A percentile compares a stretch with the other conserved stretches of the same genome.
Evolutionary conservation across 2,797 vertebrate species (phyloP).

Genomic region (Malacoctenus gilli): DNA sequence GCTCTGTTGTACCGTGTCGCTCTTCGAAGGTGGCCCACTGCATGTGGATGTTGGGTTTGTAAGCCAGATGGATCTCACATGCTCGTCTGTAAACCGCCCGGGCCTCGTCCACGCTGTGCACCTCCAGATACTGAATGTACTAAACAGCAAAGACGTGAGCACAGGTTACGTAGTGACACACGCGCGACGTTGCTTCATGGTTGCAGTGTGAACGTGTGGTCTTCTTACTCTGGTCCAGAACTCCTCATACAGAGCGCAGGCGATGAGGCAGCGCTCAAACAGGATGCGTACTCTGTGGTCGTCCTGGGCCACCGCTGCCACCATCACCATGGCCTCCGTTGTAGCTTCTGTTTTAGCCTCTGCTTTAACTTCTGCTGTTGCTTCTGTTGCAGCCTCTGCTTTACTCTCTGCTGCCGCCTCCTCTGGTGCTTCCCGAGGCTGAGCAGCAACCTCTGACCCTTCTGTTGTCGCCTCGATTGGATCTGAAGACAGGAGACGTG

Average conservation of each 20-base stretch:
- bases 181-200: background rate
- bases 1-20: conserved; percentile 80
- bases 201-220: background rate
- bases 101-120: conserved; percentile 75
- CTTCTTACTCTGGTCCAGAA: conserved; percentile 86
- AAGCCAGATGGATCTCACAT: conserved; percentile 82
- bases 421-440: conserved; percentile 30
- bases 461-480: conserved; percentile 67
- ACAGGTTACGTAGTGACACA: background rate
- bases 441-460: conserved; percentile 46
- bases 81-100: conserved; percentile 83
- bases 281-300: conserved; percentile 82
- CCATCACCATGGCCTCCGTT: too few species aligned
- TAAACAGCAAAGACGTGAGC: conserved; percentile 41
- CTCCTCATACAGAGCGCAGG: conserved; percentile 89
- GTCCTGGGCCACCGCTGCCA: conserved; percentile 28
- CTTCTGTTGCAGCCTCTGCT: too few species aligned
- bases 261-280: conserved; percentile 89
- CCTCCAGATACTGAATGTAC: conserved; percentile 86
- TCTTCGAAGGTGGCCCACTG: conserved; percentile 90
- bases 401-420: too few species aligned
- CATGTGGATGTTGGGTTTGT: conserved; percentile 86
- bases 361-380: too few species aligned
- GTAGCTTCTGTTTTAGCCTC: too few species aligned
- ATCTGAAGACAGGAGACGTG: conserved; percentile 33